Percentiles rank a stretch among this genome's conserved stretches.
phyloP scores from a whole-genome alignment of 2,797 vertebrate genomes.

The Micrastur ruficollis region DNA sequence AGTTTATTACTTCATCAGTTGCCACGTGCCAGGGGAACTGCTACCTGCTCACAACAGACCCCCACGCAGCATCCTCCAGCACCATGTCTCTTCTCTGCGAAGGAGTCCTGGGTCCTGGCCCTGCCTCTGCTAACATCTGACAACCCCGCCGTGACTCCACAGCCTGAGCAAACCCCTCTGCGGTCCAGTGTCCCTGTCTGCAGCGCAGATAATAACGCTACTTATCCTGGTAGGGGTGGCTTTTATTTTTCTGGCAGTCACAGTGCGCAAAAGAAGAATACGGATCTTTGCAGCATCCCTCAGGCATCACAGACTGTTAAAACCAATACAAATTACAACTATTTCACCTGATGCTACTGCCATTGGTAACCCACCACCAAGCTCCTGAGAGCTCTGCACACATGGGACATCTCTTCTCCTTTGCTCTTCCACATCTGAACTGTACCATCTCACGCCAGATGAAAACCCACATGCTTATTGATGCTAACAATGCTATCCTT shows the following conservation, averaged over 20 bases:
- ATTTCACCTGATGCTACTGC: not conserved
- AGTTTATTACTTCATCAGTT: not conserved
- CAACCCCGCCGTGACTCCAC: not conserved
- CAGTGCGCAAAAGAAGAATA: not conserved
- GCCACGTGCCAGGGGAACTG: not conserved
- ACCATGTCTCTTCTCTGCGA: not conserved
- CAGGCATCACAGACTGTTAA: not conserved
- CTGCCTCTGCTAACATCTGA: not conserved
- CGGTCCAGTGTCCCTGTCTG: not conserved
- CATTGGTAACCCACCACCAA: not conserved
- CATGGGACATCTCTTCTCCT: not conserved
- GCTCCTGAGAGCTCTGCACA: not conserved
- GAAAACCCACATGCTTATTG: not conserved
- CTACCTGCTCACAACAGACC: not conserved
- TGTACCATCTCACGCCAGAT: not conserved
- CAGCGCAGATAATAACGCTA: not conserved
- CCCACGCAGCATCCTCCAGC: fast-evolving
- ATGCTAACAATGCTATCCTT: not conserved
- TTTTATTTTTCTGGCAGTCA: slow-evolving; percentile 16
- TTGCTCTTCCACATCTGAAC: not conserved
- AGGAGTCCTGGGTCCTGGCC: not conserved
- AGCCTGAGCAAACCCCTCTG: not conserved
- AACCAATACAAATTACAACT: not conserved
- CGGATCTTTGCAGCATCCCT: not conserved
- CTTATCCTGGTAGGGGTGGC: slow-evolving; percentile 5